A percentile compares a stretch with the other conserved stretches of the same genome.
Evolutionary conservation across 2,888 invertebrate species (phyloP).

Genomic region (Stratiomys singularior): DNA sequence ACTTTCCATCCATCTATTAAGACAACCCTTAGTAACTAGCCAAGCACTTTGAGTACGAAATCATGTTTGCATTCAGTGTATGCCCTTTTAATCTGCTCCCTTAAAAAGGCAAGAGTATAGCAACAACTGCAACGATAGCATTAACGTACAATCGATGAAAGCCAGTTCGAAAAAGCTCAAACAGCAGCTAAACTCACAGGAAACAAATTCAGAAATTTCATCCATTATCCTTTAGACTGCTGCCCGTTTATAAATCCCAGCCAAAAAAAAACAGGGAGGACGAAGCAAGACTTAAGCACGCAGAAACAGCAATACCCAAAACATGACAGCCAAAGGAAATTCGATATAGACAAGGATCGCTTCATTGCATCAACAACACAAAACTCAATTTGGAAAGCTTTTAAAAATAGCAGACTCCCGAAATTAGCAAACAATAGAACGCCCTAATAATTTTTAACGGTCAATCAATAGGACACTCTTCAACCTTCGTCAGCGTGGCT

Average conservation of each 20-base stretch:
- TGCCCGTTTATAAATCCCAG: too few relatives aligned
- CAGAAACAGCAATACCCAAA: not conserved
- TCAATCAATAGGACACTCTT: not conserved
- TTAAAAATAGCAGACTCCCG: conserved; percentile 2
- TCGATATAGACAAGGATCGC: conserved; percentile 3
- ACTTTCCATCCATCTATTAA: too few relatives aligned
- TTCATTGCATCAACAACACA: not conserved
- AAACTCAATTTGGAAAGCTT: conserved; percentile 10
- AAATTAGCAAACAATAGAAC: conserved; percentile 5
- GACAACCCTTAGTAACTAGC: too few relatives aligned
- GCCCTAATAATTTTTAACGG: conserved; percentile 12
- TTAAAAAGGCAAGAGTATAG: not conserved
- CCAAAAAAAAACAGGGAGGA: too few relatives aligned
- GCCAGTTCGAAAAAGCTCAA: not conserved
- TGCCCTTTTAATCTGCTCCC: conserved; percentile 2
- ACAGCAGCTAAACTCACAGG: not conserved
- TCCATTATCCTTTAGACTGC: not conserved
- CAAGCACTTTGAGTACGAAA: not conserved
- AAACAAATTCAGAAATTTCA: conserved; percentile 6
- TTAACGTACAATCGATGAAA: not conserved
- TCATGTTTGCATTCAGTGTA: not conserved
- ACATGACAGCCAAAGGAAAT: not conserved
- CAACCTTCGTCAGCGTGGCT: not conserved
- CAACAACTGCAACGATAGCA: too few relatives aligned
- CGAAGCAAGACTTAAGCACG: too few relatives aligned